Conservation (phyloP, 2,797 vertebrate genomes). For the Pterois miles region DNA sequence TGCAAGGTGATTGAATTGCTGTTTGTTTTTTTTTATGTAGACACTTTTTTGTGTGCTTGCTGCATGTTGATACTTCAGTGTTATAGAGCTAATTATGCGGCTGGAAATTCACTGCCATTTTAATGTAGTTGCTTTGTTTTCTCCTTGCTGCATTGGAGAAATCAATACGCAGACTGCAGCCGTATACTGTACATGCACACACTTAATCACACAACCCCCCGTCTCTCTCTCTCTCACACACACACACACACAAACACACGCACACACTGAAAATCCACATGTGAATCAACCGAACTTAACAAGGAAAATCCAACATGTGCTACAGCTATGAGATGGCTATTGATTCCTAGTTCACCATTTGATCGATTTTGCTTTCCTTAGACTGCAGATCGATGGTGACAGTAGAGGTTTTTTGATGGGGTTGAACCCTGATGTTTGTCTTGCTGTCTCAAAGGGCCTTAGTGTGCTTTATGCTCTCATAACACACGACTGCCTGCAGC, state of each 20-base stretch:
- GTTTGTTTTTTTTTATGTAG: slow-evolving; percentile 15
- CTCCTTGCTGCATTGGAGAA: slow-evolving; percentile 61
- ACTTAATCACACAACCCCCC: slow-evolving; percentile 31
- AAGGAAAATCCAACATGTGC: slow-evolving; percentile 74
- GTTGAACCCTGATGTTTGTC: slow-evolving; percentile 81
- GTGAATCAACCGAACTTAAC: slow-evolving; percentile 72
- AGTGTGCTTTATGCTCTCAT: slow-evolving; percentile 78
- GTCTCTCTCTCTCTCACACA: too few species aligned
- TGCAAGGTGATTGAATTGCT: slow-evolving; percentile 41
- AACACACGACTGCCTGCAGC: slow-evolving; percentile 69
- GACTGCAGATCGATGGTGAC: slow-evolving; percentile 74
- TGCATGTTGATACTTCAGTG: neutral
- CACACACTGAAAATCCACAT: slow-evolving; percentile 35
- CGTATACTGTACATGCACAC: slow-evolving; percentile 44
- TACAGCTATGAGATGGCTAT: slow-evolving; percentile 78
- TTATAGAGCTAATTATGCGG: slow-evolving; percentile 37
- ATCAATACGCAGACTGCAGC: slow-evolving; percentile 64
- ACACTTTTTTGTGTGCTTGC: neutral
- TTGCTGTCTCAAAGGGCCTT: slow-evolving; percentile 75
- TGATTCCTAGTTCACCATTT: slow-evolving; percentile 79
- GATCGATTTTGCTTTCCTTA: slow-evolving; percentile 78
- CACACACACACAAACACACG: neutral
- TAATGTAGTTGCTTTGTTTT: slow-evolving; percentile 75
- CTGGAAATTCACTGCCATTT: slow-evolving; percentile 62
- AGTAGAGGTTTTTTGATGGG: slow-evolving; percentile 80